phyloP scores from a whole-genome alignment of 2,113 vertebrate genomes.

The Malurus cyaneus region DNA sequence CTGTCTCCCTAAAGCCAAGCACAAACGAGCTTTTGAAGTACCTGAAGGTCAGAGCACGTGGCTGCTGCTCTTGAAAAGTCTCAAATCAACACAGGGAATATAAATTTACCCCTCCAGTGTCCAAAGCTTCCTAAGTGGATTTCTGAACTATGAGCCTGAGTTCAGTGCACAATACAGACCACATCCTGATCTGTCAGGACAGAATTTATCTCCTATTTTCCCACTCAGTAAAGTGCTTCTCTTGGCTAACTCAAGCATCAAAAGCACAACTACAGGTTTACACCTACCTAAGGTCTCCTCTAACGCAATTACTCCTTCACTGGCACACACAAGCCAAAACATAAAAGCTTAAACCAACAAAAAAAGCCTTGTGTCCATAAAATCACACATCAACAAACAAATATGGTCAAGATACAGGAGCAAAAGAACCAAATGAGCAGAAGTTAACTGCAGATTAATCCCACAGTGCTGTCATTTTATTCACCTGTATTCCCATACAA shows the following conservation, averaged over 20 bases:
- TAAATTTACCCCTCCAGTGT: not conserved
- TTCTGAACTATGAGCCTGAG: not conserved
- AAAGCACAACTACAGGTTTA: not conserved
- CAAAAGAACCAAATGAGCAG: not conserved
- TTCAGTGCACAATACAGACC: not conserved
- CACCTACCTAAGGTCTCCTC: not conserved
- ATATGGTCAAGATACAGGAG: not conserved
- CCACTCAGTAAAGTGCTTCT: fast-evolving
- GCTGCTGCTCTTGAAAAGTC: not conserved
- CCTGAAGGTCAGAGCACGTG: not conserved
- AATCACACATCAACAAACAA: not conserved
- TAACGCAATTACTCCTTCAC: fast-evolving
- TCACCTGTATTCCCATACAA: not conserved
- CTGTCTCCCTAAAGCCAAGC: not conserved
- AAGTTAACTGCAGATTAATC: not conserved
- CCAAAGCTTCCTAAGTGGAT: not conserved
- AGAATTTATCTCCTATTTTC: not conserved
- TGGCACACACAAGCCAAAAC: not conserved
- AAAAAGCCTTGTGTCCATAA: not conserved
- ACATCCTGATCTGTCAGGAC: not conserved
- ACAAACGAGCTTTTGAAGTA: not conserved
- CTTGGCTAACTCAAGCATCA: not conserved
- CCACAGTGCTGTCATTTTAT: fast-evolving
- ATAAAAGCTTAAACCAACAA: not conserved
- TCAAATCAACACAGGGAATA: not conserved